Evolutionary conservation across 2,797 vertebrate genomes (phyloP).

Genomic region (Pteropus rufus): DNA sequence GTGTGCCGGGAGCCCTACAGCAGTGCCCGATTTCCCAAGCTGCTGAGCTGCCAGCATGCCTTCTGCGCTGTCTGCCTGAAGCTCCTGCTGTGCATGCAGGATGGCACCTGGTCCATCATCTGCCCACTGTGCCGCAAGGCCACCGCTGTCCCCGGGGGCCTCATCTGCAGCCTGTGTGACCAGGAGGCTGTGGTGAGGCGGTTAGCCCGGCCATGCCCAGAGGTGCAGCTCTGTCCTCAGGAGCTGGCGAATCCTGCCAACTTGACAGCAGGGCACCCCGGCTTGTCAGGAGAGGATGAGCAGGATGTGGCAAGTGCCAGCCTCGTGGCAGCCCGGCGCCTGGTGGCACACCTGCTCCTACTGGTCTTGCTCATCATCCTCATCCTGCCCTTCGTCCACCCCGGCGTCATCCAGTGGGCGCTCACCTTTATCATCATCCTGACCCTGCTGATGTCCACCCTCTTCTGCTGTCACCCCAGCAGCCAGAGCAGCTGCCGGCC

Average conservation of each 20-base stretch:
- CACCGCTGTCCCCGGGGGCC: slow-evolving; percentile 80
- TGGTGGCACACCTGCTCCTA: slow-evolving; percentile 78
- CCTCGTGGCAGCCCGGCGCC: slow-evolving; percentile 72
- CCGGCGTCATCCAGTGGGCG: slow-evolving; percentile 76
- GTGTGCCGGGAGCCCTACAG: slow-evolving; percentile 83
- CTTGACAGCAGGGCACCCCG: accelerated
- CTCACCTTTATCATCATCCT: slow-evolving; percentile 72
- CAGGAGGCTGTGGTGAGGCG: slow-evolving; percentile 67
- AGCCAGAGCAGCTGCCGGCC: slow-evolving; percentile 25
- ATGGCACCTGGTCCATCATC: slow-evolving; percentile 75
- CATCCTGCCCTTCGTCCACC: slow-evolving; percentile 81
- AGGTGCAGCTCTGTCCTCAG: slow-evolving; percentile 42
- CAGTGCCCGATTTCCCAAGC: slow-evolving; percentile 76
- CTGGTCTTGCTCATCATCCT: slow-evolving; percentile 76
- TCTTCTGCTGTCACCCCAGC: slow-evolving; percentile 79
- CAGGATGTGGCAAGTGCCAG: not conserved
- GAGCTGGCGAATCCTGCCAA: not conserved
- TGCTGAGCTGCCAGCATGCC: slow-evolving; percentile 81
- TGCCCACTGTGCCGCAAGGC: slow-evolving; percentile 83
- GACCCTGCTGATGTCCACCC: slow-evolving; percentile 73
- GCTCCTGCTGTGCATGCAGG: slow-evolving; percentile 77
- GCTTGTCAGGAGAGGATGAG: not conserved
- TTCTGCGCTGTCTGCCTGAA: slow-evolving; percentile 84
- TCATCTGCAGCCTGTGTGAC: slow-evolving; percentile 79
- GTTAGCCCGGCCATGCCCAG: not conserved